Percentiles rank a stretch among this genome's conserved stretches.
Evolutionary conservation across 2,888 invertebrate species (phyloP).

Genomic region (Eupithecia insigniata): DNA sequence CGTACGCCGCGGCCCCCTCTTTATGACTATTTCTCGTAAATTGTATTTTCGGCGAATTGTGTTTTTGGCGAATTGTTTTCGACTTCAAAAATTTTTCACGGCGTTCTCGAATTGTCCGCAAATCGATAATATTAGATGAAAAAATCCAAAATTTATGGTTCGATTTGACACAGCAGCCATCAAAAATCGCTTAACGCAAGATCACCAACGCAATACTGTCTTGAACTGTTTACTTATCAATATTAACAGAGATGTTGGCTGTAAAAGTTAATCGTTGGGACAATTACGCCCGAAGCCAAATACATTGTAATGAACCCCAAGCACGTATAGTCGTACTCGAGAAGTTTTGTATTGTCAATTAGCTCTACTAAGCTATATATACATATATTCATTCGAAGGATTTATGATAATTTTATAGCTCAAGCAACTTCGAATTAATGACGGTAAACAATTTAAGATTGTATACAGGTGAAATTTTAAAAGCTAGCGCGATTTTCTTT

Average conservation of each 20-base stretch:
- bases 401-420: background rate
- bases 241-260: slow-evolving; percentile 62
- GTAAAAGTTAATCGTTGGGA: slow-evolving; percentile 63
- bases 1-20: too few relatives aligned
- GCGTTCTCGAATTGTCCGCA: too few relatives aligned
- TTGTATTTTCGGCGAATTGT: too few relatives aligned
- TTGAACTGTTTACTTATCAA: slow-evolving; percentile 60
- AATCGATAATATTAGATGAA: too few relatives aligned
- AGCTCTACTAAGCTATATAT: background rate
- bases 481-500: too few relatives aligned
- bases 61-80: too few relatives aligned
- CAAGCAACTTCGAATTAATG: background rate
- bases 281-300: slow-evolving; percentile 62
- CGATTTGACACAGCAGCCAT: background rate
- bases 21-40: too few relatives aligned
- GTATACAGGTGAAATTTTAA: too few relatives aligned
- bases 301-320: slow-evolving; percentile 47
- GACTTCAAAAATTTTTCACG: too few relatives aligned
- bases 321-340: background rate
- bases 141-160: too few relatives aligned
- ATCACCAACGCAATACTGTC: slow-evolving; percentile 56
- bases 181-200: slow-evolving; percentile 1
- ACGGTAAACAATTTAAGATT: background rate
- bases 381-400: background rate
- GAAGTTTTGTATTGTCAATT: background rate